Percentiles rank a stretch among this genome's conserved stretches.
phyloP scores from a whole-genome alignment of 2,888 invertebrate genomes.

The Stenodema calcarata region DNA sequence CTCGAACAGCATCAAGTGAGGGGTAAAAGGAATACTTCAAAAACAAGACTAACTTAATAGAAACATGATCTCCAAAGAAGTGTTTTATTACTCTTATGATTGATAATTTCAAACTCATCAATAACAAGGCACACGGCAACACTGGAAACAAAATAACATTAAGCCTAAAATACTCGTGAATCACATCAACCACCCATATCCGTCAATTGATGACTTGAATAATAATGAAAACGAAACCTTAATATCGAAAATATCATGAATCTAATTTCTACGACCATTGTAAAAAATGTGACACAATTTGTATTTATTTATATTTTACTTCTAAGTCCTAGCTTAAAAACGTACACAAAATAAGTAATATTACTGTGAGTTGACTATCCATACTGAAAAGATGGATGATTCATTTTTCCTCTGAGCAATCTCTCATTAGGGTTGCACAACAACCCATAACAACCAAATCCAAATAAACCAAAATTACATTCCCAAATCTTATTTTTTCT shows the following conservation, averaged over 20 bases:
- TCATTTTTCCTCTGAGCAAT: not conserved
- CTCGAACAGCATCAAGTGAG: no score
- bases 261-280: not conserved
- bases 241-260: no score
- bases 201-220: not conserved
- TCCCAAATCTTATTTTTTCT: no score
- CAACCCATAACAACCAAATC: no score
- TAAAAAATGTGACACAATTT: not conserved
- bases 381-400: not conserved
- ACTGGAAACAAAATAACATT: not conserved
- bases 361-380: not conserved
- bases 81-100: not conserved
- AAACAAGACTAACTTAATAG: no score
- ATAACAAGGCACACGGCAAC: not conserved
- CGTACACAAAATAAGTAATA: not conserved
- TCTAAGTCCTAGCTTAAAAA: not conserved
- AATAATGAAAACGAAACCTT: no score
- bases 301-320: not conserved
- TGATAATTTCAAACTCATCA: not conserved
- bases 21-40: no score
- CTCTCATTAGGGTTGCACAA: no score
- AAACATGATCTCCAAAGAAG: not conserved
- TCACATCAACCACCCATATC: not conserved
- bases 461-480: no score
- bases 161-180: not conserved